Percentiles rank a stretch among this genome's conserved stretches.
These are phyloP conservation scores for Symphodus melops DNA, from an alignment of 2,113 vertebrate genomes.

Conservation along the genomic window DNA sequence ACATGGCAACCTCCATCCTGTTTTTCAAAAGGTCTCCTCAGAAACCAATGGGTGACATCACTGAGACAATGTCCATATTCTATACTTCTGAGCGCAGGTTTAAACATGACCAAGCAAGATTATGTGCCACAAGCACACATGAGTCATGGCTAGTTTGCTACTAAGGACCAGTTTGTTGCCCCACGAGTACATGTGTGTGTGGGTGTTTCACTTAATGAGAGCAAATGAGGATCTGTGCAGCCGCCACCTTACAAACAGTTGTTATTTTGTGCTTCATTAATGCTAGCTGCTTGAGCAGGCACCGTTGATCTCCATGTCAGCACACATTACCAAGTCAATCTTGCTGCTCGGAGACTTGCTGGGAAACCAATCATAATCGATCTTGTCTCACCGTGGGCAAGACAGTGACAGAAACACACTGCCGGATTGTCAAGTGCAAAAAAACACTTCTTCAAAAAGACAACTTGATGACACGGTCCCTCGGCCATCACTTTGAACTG, in stretches of 20 bases:
- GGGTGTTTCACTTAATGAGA: constrained; percentile 53
- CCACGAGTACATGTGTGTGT: constrained; percentile 5
- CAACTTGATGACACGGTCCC: constrained; percentile 63
- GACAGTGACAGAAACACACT: constrained; percentile 41
- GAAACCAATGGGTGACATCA: no score
- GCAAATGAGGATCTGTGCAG: constrained; percentile 31
- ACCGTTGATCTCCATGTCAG: constrained; percentile 73
- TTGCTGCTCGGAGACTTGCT: constrained; percentile 55
- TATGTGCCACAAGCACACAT: constrained; percentile 36
- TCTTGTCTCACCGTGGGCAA: constrained; percentile 35
- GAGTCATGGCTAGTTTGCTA: constrained; percentile 12
- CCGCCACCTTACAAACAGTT: constrained; percentile 55
- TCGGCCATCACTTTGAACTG: constrained; percentile 66
- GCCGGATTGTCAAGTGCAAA: constrained; percentile 63
- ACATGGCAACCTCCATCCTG: no score
- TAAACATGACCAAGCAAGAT: constrained; percentile 30
- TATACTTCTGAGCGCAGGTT: constrained; percentile 24
- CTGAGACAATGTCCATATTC: no score
- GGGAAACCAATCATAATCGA: constrained; percentile 73
- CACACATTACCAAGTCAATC: constrained; percentile 70
- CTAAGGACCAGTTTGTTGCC: constrained; percentile 26
- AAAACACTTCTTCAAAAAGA: constrained; percentile 67
- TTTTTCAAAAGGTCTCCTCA: no score
- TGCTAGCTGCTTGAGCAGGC: constrained; percentile 61
- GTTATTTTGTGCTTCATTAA: constrained; percentile 76